These are phyloP conservation scores for Drosophila lutescens DNA, from an alignment of 2,888 invertebrate species.

Conservation along the genomic window DNA sequence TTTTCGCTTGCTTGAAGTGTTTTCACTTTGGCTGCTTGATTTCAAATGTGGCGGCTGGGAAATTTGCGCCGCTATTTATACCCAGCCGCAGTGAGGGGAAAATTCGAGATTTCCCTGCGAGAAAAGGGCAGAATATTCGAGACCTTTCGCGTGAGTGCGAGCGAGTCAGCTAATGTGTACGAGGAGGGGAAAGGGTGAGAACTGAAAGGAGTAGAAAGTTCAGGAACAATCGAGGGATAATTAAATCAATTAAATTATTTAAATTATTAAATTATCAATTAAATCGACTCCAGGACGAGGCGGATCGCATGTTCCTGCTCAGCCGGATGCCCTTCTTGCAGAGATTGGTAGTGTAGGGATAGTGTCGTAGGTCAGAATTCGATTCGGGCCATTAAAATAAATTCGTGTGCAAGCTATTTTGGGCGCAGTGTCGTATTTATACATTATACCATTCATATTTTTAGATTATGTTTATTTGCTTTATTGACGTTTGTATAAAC, in stretches of 20 bases:
- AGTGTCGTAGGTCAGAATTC: constrained; percentile 1
- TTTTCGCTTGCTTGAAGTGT: neutral
- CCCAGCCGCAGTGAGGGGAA: constrained; percentile 39
- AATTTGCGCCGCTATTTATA: constrained; percentile 54
- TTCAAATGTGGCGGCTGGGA: constrained; percentile 39
- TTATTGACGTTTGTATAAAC: constrained; percentile 3
- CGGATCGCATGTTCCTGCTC: too few species aligned
- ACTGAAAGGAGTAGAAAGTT: constrained; percentile 83
- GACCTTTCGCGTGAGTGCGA: constrained; percentile 9
- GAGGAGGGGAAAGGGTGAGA: constrained; percentile 2
- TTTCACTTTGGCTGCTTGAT: constrained; percentile 31
- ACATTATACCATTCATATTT: constrained; percentile 5
- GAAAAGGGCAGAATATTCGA: constrained; percentile 37
- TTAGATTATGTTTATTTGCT: constrained; percentile 2
- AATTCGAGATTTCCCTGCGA: constrained; percentile 21
- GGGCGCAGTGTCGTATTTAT: neutral
- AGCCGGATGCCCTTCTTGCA: too few species aligned
- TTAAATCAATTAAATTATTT: too few species aligned
- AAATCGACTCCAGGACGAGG: too few species aligned
- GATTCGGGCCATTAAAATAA: neutral
- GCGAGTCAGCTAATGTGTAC: constrained; percentile 4
- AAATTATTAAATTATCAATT: too few species aligned
- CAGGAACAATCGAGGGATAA: constrained; percentile 7
- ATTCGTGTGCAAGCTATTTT: constrained; percentile 5
- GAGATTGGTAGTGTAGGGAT: too few species aligned